Conservation (phyloP, 2,797 vertebrate species). For the Brachyrhaphis roseni region DNA sequence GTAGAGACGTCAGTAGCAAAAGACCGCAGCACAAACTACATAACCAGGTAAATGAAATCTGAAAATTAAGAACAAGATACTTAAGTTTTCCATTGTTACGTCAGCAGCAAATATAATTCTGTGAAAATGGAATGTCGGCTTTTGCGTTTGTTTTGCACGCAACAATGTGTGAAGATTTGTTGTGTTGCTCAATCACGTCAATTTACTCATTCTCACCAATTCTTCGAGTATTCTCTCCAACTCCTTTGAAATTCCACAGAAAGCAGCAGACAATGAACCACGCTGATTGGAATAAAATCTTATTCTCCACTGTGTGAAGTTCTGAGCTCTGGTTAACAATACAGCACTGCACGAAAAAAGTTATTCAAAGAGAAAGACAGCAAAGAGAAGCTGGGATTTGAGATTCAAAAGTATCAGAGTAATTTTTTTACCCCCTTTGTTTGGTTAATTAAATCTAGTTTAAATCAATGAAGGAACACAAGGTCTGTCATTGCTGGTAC, state of each 20-base stretch:
- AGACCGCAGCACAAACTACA: background rate
- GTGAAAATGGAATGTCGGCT: background rate
- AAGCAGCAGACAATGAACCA: background rate
- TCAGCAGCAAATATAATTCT: background rate
- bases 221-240: background rate
- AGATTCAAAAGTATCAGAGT: slow-evolving; percentile 17
- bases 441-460: background rate
- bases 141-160: background rate
- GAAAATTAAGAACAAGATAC: background rate
- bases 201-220: background rate
- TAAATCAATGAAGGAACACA: slow-evolving; percentile 6
- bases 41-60: background rate
- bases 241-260: background rate
- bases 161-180: background rate
- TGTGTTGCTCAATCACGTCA: background rate
- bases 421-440: background rate
- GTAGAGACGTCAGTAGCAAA: too few relatives aligned
- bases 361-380: background rate
- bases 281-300: background rate
- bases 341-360: slow-evolving; percentile 5
- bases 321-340: slow-evolving; percentile 1
- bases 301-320: background rate
- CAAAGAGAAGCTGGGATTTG: slow-evolving; percentile 4
- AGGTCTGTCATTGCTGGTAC: background rate
- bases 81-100: background rate